Conservation (phyloP, 2,113 vertebrate species). For the Dromas ardeola region DNA sequence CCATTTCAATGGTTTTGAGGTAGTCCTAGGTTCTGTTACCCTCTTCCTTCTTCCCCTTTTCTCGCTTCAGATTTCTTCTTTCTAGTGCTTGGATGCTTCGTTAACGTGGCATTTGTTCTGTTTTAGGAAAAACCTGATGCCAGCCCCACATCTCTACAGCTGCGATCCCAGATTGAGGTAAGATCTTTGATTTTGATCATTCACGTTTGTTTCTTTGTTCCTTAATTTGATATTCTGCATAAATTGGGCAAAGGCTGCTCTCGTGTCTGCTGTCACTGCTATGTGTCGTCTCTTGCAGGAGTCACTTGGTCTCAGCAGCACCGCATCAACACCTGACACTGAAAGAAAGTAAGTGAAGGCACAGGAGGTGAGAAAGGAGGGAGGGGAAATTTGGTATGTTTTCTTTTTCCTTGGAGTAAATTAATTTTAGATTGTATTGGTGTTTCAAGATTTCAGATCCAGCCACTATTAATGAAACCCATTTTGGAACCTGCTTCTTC, state of each 20-base stretch:
- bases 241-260: background rate
- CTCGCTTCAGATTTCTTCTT: background rate
- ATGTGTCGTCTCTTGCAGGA: conserved; percentile 80
- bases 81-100: conserved; percentile 43
- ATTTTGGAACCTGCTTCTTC: background rate
- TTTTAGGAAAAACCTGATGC: conserved; percentile 92
- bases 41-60: background rate
- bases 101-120: conserved; percentile 70
- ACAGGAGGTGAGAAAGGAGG: background rate
- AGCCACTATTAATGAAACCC: background rate
- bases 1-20: background rate
- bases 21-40: background rate
- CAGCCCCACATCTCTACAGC: conserved; percentile 86
- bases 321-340: conserved; percentile 89
- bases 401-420: background rate
- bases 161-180: conserved; percentile 93
- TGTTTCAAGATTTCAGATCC: background rate
- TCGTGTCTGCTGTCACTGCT: conserved; percentile 22
- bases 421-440: background rate
- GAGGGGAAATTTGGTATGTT: background rate
- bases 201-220: conserved; percentile 28
- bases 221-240: conserved; percentile 15
- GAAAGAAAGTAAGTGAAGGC: conserved; percentile 90
- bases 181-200: conserved; percentile 52
- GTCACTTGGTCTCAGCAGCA: conserved; percentile 89